Conservation (phyloP, 2,113 vertebrate species). For the Rostratula benghalensis region DNA sequence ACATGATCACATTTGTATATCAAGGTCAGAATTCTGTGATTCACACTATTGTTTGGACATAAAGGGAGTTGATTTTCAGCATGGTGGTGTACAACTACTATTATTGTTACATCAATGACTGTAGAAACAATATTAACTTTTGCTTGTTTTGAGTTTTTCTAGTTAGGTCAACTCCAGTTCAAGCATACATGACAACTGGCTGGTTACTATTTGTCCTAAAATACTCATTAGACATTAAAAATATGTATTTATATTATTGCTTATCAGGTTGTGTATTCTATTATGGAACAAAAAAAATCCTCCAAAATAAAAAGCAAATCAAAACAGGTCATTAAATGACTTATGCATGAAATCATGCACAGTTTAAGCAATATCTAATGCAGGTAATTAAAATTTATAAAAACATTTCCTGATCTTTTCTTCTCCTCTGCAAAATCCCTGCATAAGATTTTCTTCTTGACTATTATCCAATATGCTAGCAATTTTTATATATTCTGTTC, state of each 20-base stretch:
- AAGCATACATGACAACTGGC: not conserved
- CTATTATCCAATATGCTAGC: not conserved
- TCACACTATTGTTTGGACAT: conserved; percentile 61
- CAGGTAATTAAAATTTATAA: not conserved
- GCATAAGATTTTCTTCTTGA: not conserved
- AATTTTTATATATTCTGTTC: not conserved
- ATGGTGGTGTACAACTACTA: conserved; percentile 36
- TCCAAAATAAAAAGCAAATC: not conserved
- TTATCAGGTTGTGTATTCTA: not conserved
- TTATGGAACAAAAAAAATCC: not conserved
- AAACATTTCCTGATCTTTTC: not conserved
- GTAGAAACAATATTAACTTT: conserved; percentile 65
- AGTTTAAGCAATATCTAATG: not conserved
- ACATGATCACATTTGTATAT: conserved; percentile 57
- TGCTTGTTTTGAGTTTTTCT: conserved; percentile 16
- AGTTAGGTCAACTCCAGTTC: not conserved
- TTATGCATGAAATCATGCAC: not conserved
- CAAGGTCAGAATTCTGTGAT: conserved; percentile 71
- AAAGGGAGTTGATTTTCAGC: conserved; percentile 66
- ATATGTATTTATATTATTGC: not conserved
- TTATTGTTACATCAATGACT: conserved; percentile 55
- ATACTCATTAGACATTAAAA: not conserved
- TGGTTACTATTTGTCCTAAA: not conserved
- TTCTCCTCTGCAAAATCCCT: not conserved
- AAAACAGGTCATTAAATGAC: not conserved